Percentiles rank a stretch among this genome's conserved stretches.
Evolutionary conservation across 37 sponge, comb jelly and placozoan genomes (phyloP).

Genomic region (Ephydatia muelleri): DNA sequence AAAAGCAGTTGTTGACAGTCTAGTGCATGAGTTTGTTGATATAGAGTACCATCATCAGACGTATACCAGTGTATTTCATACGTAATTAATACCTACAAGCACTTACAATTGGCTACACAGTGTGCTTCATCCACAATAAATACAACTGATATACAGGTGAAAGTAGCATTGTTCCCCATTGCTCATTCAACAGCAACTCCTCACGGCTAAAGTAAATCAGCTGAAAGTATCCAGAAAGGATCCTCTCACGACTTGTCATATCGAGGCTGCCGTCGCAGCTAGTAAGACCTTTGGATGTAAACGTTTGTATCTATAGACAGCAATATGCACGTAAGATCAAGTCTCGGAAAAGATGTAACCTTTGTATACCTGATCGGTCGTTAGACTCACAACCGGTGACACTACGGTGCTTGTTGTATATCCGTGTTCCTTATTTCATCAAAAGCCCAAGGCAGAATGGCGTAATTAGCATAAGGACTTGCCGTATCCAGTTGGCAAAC

Average conservation of each 20-base stretch:
- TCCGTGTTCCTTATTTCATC: neutral
- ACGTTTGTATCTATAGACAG: neutral
- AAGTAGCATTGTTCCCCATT: neutral
- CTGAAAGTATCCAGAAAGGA: neutral
- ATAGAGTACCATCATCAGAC: too few relatives aligned
- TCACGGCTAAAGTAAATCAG: neutral
- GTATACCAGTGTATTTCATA: too few relatives aligned
- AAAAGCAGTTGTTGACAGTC: too few relatives aligned
- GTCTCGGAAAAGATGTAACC: neutral
- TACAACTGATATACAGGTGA: neutral
- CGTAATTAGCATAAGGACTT: neutral
- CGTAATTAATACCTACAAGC: neutral
- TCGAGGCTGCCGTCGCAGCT: neutral
- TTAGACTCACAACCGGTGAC: neutral
- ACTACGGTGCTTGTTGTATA: neutral
- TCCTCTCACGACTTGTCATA: neutral
- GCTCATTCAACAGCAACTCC: neutral
- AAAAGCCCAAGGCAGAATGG: neutral
- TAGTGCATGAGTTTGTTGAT: too few relatives aligned
- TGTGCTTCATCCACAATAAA: conserved; percentile 33
- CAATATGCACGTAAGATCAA: neutral
- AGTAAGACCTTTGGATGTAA: neutral
- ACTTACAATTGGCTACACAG: conserved; percentile 26
- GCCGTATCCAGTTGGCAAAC: neutral
- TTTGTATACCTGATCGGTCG: neutral